Conservation (phyloP, 2,888 invertebrate genomes). For the Aphrophora alni region DNA sequence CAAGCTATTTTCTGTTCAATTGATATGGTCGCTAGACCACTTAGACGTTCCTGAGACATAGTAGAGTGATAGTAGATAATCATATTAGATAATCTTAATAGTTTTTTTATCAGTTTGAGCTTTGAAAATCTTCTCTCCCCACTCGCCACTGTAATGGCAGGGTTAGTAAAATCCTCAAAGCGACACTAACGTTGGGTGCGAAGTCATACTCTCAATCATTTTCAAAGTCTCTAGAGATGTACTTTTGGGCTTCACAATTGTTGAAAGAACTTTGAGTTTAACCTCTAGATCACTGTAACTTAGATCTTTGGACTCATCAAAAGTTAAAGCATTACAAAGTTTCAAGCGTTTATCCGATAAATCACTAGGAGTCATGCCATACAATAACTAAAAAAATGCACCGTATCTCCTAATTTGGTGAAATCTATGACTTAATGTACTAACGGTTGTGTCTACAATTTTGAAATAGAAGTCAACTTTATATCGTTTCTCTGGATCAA, state of each 20-base stretch:
- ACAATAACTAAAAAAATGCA: neutral
- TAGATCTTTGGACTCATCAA: neutral
- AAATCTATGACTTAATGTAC: neutral
- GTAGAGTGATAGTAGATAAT: no score
- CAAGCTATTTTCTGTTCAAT: no score
- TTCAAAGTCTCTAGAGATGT: constrained; percentile 7
- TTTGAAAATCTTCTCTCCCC: no score
- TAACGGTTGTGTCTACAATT: constrained; percentile 2
- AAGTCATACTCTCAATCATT: constrained; percentile 44
- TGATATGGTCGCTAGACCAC: no score
- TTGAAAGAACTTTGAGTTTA: constrained; percentile 16
- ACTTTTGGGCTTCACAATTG: no score
- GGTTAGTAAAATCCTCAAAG: no score
- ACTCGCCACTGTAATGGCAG: constrained; percentile 43
- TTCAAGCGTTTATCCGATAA: no score
- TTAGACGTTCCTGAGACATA: constrained; percentile 40
- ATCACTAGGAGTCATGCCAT: no score
- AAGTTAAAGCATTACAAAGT: constrained; percentile 15
- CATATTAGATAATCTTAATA: constrained; percentile 42
- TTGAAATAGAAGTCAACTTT: constrained; percentile 21
- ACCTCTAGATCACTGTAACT: constrained; percentile 1
- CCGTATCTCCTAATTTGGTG: constrained; percentile 3
- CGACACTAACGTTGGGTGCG: no score
- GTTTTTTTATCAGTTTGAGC: constrained; percentile 46
- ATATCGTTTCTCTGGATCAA: constrained; percentile 9